Conservation (phyloP, 1,140 invertebrate species). For the Odontomachus brunneus region DNA sequence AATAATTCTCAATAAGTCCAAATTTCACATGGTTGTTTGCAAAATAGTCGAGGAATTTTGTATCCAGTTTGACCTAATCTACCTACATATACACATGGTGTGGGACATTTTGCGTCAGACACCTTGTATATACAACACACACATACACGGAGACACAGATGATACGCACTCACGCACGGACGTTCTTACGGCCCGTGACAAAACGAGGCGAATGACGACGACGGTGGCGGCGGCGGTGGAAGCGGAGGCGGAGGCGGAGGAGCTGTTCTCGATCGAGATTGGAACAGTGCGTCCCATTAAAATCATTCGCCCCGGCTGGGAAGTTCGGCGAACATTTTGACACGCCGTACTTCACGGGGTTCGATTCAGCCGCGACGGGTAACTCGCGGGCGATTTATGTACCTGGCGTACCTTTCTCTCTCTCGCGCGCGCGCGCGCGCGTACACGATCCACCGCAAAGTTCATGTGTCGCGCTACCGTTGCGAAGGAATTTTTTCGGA, state of each 20-base stretch:
- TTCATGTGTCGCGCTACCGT: background rate
- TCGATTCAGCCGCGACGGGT: constrained; percentile 38
- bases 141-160: no score
- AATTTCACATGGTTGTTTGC: no score
- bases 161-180: background rate
- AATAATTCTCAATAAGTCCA: no score
- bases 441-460: background rate
- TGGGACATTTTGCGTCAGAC: no score
- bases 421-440: background rate
- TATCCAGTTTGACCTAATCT: no score
- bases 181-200: constrained; percentile 17
- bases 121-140: no score
- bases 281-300: constrained; percentile 50
- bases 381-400: constrained; percentile 46
- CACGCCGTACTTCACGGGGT: constrained; percentile 41
- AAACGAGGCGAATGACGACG: constrained; percentile 33
- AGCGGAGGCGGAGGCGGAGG: background rate
- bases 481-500: constrained; percentile 10
- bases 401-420: constrained; percentile 27
- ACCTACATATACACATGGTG: no score
- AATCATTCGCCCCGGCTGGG: constrained; percentile 20
- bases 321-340: constrained; percentile 50
- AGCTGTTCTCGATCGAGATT: constrained; percentile 21
- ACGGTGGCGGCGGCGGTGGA: background rate
- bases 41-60: no score